These are phyloP conservation scores for Diarsia brunnea DNA, from an alignment of 2,888 invertebrate genomes.

Conservation along the genomic window DNA sequence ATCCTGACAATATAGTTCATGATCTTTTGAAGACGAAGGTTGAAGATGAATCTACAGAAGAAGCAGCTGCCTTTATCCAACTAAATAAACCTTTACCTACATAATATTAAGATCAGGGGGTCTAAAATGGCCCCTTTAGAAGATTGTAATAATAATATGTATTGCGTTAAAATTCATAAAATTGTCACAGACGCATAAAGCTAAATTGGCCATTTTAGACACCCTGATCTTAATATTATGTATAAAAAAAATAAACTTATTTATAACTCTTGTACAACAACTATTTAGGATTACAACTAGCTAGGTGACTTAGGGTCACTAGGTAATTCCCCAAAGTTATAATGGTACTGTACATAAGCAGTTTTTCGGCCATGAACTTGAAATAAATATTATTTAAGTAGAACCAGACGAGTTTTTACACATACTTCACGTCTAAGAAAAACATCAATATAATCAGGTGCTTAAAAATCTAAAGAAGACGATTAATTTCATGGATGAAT, in stretches of 20 bases:
- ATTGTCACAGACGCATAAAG: too few relatives aligned
- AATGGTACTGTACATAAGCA: constrained; percentile 46
- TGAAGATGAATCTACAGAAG: background rate
- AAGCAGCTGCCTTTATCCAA: background rate
- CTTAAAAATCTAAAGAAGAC: constrained; percentile 68
- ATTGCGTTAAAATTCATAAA: too few relatives aligned
- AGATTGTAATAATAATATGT: too few relatives aligned
- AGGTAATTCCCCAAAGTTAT: constrained; percentile 50
- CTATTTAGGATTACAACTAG: background rate
- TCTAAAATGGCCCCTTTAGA: too few relatives aligned
- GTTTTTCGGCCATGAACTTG: constrained; percentile 60
- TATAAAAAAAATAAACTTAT: too few relatives aligned
- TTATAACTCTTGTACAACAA: background rate
- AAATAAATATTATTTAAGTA: constrained; percentile 45
- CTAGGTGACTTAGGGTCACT: constrained; percentile 3
- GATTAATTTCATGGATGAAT: constrained; percentile 80
- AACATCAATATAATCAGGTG: constrained; percentile 62
- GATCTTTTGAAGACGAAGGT: background rate
- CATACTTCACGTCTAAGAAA: constrained; percentile 35
- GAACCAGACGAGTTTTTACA: constrained; percentile 55
- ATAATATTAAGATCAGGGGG: too few relatives aligned
- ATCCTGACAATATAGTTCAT: background rate
- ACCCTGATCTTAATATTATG: too few relatives aligned
- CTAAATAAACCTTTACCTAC: background rate
- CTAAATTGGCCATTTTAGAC: too few relatives aligned